phyloP scores from a whole-genome alignment of 2,797 vertebrate genomes.

The Morelia viridis region DNA sequence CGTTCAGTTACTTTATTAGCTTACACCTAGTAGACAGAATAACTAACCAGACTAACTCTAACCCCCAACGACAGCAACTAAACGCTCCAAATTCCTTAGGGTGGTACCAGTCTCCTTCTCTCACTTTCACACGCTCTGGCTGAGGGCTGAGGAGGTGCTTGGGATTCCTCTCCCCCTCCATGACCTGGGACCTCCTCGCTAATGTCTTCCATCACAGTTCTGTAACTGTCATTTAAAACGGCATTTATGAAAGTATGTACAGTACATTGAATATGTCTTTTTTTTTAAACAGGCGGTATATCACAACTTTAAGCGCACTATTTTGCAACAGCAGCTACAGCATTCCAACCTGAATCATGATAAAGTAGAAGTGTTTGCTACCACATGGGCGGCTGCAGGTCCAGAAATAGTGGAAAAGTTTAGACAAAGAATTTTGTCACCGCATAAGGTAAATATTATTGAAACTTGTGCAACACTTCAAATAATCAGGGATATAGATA shows the following conservation, averaged over 20 bases:
- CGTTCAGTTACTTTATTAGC: too few relatives aligned
- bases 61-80: too few relatives aligned
- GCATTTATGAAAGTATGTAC: not conserved
- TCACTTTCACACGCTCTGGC: too few relatives aligned
- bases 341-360: conserved; percentile 80
- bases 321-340: conserved; percentile 88
- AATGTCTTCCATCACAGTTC: too few relatives aligned
- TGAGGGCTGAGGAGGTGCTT: too few relatives aligned
- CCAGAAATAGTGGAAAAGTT: conserved; percentile 89
- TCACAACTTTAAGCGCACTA: conserved; percentile 86
- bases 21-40: too few relatives aligned
- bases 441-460: conserved; percentile 83
- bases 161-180: too few relatives aligned
- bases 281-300: conserved; percentile 83
- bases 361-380: conserved; percentile 86
- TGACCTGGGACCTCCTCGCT: too few relatives aligned
- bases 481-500: not conserved
- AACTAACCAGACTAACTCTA: too few relatives aligned
- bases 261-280: conserved; percentile 5
- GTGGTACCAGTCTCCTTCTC: too few relatives aligned
- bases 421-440: conserved; percentile 84
- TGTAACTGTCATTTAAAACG: not conserved
- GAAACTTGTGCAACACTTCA: not conserved
- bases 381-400: conserved; percentile 82
- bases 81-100: too few relatives aligned